These are phyloP conservation scores for Zygothrica quintamaculata DNA, from an alignment of 2,888 invertebrate species.

Conservation along the genomic window DNA sequence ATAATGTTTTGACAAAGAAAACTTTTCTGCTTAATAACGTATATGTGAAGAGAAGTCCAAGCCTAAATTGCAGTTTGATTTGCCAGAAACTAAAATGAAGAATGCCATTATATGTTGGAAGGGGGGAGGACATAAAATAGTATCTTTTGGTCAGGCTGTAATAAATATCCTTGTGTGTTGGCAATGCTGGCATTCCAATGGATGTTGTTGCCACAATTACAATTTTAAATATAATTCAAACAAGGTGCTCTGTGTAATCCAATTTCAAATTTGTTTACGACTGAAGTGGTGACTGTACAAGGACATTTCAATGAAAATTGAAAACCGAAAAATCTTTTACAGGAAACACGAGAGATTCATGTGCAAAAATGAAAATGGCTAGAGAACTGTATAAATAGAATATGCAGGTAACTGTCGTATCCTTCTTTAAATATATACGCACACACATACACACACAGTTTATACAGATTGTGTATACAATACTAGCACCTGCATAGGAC, in stretches of 20 bases:
- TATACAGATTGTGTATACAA: background rate
- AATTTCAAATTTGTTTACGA: conserved; percentile 11
- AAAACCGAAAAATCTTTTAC: conserved; percentile 38
- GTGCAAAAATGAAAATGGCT: conserved; percentile 53
- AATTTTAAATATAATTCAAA: conserved; percentile 49
- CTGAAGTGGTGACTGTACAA: conserved; percentile 52
- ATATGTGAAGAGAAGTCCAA: no score
- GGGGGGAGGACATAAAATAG: no score
- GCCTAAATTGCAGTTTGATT: no score
- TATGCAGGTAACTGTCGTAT: conserved; percentile 66
- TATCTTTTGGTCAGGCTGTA: background rate
- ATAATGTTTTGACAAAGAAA: no score
- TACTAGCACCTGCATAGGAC: conserved; percentile 60
- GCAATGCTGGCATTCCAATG: no score
- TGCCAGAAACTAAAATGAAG: no score
- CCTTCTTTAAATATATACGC: conserved; percentile 31
- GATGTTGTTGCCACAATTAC: conserved; percentile 19
- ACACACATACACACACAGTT: conserved; percentile 24
- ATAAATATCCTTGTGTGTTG: no score
- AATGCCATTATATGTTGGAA: no score
- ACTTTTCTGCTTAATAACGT: no score
- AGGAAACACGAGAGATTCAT: conserved; percentile 64
- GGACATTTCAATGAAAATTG: conserved; percentile 21
- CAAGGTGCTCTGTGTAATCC: conserved; percentile 41
- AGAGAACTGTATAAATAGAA: conserved; percentile 62